Conservation (phyloP, 1,140 invertebrate genomes). For the Danaus plexippus region DNA sequence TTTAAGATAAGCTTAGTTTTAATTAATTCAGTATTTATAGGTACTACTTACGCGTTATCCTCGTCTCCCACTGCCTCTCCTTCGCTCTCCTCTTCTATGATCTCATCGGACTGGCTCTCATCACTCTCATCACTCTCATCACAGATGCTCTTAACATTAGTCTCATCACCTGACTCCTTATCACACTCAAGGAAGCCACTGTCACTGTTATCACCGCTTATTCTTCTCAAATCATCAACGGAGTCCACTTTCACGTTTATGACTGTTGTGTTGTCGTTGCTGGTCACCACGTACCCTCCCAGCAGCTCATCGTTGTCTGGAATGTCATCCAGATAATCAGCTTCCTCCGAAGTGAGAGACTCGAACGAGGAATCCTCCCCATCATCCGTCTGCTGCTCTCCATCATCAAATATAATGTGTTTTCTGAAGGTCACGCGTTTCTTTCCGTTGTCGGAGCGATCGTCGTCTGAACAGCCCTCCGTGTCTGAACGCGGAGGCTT, state of each 20-base stretch:
- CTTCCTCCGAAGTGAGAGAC: conserved; percentile 55
- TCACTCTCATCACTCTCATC: conserved; percentile 46
- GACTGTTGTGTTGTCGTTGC: conserved; percentile 49
- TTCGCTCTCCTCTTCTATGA: conserved; percentile 41
- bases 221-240: conserved; percentile 39
- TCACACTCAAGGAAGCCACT: conserved; percentile 64
- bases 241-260: conserved; percentile 47
- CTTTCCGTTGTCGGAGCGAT: conserved; percentile 56
- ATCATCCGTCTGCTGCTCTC: conserved; percentile 61
- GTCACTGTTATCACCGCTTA: conserved; percentile 64
- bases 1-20: too few relatives aligned
- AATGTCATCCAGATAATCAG: conserved; percentile 51
- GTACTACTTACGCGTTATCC: too few relatives aligned
- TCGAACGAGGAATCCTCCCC: conserved; percentile 59
- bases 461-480: conserved; percentile 57
- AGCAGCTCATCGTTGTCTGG: conserved; percentile 47
- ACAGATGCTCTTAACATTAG: conserved; percentile 41
- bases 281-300: conserved; percentile 39
- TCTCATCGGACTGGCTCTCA: conserved; percentile 38
- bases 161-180: conserved; percentile 45
- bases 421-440: conserved; percentile 60
- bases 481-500: conserved; percentile 58
- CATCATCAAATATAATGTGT: conserved; percentile 59
- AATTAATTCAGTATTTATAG: too few relatives aligned
- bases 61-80: conserved; percentile 29